Conservation (phyloP, 2,113 vertebrate species). For the Synodontis membranacea region DNA sequence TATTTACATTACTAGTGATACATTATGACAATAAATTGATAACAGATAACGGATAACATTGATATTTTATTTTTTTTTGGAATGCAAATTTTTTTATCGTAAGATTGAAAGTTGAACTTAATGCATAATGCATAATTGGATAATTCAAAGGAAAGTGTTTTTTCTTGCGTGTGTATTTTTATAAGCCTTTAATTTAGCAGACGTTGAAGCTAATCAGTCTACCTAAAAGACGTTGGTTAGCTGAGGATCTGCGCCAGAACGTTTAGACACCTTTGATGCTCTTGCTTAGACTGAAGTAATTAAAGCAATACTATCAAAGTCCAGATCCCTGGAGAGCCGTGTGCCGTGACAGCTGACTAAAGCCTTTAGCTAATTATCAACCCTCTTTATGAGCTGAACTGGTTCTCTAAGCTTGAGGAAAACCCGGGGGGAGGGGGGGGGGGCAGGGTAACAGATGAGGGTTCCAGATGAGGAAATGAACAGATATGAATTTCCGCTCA, state of each 20-base stretch:
- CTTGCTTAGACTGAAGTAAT: background rate
- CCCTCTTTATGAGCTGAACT: background rate
- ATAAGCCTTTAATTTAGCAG: background rate
- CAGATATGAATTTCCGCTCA: background rate
- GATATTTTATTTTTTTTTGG: background rate
- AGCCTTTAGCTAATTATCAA: slow-evolving; percentile 5
- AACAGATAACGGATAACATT: too few relatives aligned
- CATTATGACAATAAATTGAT: too few relatives aligned
- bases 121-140: too few relatives aligned
- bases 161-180: too few relatives aligned
- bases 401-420: background rate
- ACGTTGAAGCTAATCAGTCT: background rate
- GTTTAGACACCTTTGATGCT: background rate
- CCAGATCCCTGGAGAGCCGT: background rate
- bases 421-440: background rate
- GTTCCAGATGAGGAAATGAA: background rate
- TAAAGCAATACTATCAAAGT: background rate
- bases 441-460: too few relatives aligned
- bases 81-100: background rate
- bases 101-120: background rate
- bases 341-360: slow-evolving; percentile 16
- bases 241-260: background rate
- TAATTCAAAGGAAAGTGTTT: too few relatives aligned
- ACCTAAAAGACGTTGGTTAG: background rate
- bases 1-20: too few relatives aligned